Percentiles rank a stretch among this genome's conserved stretches.
phyloP scores from a whole-genome alignment of 2,797 vertebrate genomes.

The Takifugu rubripes region DNA sequence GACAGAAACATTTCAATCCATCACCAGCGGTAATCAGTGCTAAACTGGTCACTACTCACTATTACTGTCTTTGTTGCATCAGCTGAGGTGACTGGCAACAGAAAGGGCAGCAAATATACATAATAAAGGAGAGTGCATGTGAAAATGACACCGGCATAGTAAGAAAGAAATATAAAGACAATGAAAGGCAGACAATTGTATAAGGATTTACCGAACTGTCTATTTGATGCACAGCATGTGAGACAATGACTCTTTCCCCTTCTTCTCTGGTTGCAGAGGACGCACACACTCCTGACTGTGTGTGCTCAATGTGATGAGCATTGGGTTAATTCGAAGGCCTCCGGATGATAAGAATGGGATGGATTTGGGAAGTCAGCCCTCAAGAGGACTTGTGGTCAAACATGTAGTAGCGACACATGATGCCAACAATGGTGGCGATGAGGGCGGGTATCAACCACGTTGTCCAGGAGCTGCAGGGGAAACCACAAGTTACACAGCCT shows the following conservation, averaged over 20 bases:
- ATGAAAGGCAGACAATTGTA: constrained; percentile 38
- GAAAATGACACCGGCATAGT: constrained; percentile 36
- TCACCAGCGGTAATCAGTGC: constrained; percentile 14
- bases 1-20: not conserved
- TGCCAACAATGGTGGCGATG: constrained; percentile 76
- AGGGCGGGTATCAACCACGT: constrained; percentile 86
- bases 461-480: constrained; percentile 77
- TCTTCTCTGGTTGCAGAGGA: constrained; percentile 32
- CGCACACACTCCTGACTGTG: constrained; percentile 19
- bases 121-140: constrained; percentile 41
- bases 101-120: constrained; percentile 5
- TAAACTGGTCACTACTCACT: not conserved
- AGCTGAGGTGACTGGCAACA: not conserved
- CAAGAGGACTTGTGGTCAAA: constrained; percentile 82
- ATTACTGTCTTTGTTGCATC: constrained; percentile 13
- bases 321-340: constrained; percentile 72
- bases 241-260: constrained; percentile 21
- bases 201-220: constrained; percentile 32
- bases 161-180: constrained; percentile 36
- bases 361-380: constrained; percentile 39
- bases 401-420: constrained; percentile 87
- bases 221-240: constrained; percentile 26
- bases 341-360: constrained; percentile 52
- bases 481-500: constrained; percentile 1
- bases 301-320: constrained; percentile 37